Base-by-base conservation (phyloP, 2,797 vertebrate genomes). In the Ataeniobius toweri region DNA sequence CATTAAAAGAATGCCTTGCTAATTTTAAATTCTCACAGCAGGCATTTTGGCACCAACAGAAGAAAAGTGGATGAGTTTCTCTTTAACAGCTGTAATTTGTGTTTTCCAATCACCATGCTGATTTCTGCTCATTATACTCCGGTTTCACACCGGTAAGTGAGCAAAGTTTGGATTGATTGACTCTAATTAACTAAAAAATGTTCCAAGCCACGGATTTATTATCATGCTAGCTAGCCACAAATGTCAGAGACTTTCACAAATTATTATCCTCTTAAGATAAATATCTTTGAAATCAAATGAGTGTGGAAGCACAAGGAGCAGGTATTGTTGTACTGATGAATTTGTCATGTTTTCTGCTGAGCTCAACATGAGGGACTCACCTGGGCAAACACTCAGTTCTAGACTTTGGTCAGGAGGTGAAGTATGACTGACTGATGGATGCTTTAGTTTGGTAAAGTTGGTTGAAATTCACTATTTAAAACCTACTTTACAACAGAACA, bases 151-250 rank as follows among this genome's bases (percentile, higher is more conserved):
- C 97, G 98, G 97, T 98, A 99, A 98, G 97, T 99, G 98, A 98
- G 97, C 97, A 98, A 98, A 99, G 97, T 99, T 99, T 98, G 98
- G 98, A 99, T 99, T 99, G 98, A 99, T 99, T 99, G 98, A 99
- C 98, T 99, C 98, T 99, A 99, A 99, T 99, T 99, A 99, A 99
- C 97, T 98, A 98, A 99, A 98, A 98, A 97, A 97, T 97, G 97
- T 99, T 99, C 97, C 97, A 96, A 98, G 97, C 97, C 97, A 97
- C 95, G 97, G 97, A 96, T 99, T 97, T 97, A 98, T 99, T 99
- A 98, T 97, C 97, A 98, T 98, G 97, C 97, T 97, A 97, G 98
- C 97, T 98, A 97, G 96, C 97, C 96, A 96, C 98, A 99, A 98
- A 99, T 95, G 95, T 96, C 95, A 96, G 91, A 95, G 95, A 96